Percentiles rank a stretch among this genome's conserved stretches.
Evolutionary conservation across 2,113 vertebrate species (phyloP).

Genomic region (Brienomyrus longianalis): DNA sequence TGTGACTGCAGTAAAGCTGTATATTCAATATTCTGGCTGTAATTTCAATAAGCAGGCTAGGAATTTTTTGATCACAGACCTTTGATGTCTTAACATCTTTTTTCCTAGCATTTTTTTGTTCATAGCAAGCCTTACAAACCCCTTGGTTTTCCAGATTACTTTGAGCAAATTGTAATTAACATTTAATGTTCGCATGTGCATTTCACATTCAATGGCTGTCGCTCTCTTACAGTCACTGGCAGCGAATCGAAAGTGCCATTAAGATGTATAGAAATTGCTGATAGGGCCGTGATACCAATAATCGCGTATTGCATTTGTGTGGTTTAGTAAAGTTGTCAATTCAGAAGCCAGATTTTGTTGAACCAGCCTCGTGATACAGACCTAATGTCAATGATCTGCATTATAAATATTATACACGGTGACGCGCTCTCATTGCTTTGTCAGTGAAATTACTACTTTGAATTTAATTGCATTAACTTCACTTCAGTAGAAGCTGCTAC

Average conservation of each 20-base stretch:
- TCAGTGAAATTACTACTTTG: background rate
- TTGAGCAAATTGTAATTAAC: background rate
- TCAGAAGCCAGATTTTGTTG: background rate
- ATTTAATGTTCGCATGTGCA: background rate
- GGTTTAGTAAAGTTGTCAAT: background rate
- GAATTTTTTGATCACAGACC: no score
- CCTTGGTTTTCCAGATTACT: background rate
- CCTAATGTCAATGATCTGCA: background rate
- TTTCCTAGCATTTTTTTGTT: background rate
- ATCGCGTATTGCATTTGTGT: background rate
- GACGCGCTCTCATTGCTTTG: background rate
- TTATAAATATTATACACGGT: background rate
- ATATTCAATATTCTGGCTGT: no score
- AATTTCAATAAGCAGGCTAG: no score
- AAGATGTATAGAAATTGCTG: background rate
- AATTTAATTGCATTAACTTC: background rate
- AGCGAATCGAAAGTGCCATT: background rate
- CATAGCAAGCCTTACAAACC: background rate
- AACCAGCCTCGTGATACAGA: background rate
- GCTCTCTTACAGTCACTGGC: background rate
- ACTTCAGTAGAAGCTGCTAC: background rate
- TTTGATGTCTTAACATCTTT: no score
- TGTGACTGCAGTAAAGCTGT: no score
- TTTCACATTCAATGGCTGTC: background rate
- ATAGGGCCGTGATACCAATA: background rate